Base-by-base conservation (phyloP, 2,888 invertebrate genomes). In the Heterodera filipjevi region DNA sequence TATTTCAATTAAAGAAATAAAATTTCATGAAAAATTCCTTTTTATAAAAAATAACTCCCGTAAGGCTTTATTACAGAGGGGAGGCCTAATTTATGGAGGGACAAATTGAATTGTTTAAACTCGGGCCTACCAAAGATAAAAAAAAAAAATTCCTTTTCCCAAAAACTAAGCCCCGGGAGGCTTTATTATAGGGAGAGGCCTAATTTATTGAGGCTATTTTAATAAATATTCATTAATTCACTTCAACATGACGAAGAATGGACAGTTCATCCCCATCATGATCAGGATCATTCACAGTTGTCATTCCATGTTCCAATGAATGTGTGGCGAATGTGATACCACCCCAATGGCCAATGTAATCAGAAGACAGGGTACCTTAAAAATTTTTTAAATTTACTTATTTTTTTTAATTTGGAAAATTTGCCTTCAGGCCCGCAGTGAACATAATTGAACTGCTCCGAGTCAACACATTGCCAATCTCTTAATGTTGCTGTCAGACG, bases 301-400 rank as follows among this genome's bases (percentile, higher is more conserved):
- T 30, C 12, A 49, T 49, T 27, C 66, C 33, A 32, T 77, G 59
- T 44, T 79, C 79, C 71, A 87, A 49, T 0, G 79, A 77, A 39
- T 79, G 80, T 12, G 80, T 73, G 16, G 84, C 85, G 75, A 89
- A 96, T 81, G 97, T 92, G 81, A 99, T 93, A 53, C 98, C 98
- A 66, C 98, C 99, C 99, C 99, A 99, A 88, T 95, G 95, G 72
- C 94, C 93, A 78, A 92, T 91, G 30, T 91, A 91, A 19, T 92
- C 91, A 6, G 88, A 93, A 32, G 35, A 78, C 33, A 80, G 59
- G 93, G 86, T 93, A 35, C 79, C 59, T 59, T n/a, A n/a, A 59
- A 59, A 27, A 22, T 59, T 59, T 27, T n/a, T 5, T 73, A 77
- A 78, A 75, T 70, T 59, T 76, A 59, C n/a, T 27, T 0, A 27